These are phyloP conservation scores for Columbina picui DNA, from an alignment of 2,113 vertebrate species.

Conservation along the genomic window DNA sequence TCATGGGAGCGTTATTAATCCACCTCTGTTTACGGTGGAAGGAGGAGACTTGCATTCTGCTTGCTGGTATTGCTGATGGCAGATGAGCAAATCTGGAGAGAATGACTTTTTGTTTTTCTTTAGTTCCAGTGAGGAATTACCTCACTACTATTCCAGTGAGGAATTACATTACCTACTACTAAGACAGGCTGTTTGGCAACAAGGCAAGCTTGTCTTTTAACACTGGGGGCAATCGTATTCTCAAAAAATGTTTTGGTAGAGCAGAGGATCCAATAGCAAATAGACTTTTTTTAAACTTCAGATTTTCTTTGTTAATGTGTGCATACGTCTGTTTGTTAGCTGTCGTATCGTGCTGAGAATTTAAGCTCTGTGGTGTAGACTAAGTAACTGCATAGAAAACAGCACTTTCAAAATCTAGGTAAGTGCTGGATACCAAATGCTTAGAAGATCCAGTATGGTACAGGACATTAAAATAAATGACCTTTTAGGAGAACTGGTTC, in stretches of 20 bases:
- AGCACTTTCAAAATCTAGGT: background rate
- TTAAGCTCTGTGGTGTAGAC: background rate
- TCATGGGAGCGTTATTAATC: background rate
- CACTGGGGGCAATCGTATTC: background rate
- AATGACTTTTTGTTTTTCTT: background rate
- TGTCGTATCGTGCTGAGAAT: background rate
- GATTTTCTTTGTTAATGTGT: background rate
- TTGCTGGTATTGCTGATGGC: background rate
- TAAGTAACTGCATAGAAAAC: background rate
- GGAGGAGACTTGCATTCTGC: background rate
- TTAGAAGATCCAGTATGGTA: background rate
- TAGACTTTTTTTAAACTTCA: background rate
- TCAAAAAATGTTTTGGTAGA: background rate
- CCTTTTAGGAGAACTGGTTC: accelerated
- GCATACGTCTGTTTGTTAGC: accelerated
- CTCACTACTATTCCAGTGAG: no score
- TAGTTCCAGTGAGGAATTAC: background rate
- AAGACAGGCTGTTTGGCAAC: background rate
- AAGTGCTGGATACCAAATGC: background rate
- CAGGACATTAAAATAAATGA: background rate
- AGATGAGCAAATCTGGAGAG: background rate
- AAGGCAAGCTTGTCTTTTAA: background rate
- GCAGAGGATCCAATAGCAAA: background rate
- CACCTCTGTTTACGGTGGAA: background rate
- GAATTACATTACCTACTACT: accelerated